Evolutionary conservation across 64 coral and sea anemone genomes (phyloP).

Genomic region (Actinia equina): DNA sequence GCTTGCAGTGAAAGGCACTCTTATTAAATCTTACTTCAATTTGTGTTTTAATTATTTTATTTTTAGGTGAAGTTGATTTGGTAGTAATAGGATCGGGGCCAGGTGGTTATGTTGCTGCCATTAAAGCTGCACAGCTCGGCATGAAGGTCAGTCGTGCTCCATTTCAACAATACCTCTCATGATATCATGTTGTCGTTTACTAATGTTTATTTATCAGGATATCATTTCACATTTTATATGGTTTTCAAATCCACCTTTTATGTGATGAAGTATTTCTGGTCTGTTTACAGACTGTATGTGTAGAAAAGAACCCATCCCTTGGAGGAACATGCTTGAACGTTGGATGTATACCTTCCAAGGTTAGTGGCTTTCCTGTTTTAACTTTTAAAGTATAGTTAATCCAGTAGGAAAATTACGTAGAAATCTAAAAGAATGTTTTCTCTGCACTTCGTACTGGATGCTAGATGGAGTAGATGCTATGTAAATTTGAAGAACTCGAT

Average conservation of each 20-base stretch:
- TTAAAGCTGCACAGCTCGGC: slow-evolving; percentile 97
- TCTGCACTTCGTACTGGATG: too few relatives aligned
- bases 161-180: neutral
- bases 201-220: too few relatives aligned
- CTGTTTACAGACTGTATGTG: slow-evolving; percentile 84
- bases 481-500: too few relatives aligned
- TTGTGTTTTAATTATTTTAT: neutral
- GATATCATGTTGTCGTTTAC: neutral
- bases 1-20: too few relatives aligned
- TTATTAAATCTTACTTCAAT: neutral
- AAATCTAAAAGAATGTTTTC: neutral
- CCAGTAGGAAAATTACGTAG: neutral
- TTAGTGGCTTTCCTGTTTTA: neutral
- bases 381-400: neutral
- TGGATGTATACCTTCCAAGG: slow-evolving; percentile 99
- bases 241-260: too few relatives aligned
- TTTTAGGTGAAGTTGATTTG: slow-evolving; percentile 85
- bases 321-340: slow-evolving; percentile 99
- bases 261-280: neutral
- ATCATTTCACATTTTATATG: too few relatives aligned
- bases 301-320: slow-evolving; percentile 84
- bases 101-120: slow-evolving; percentile 98
- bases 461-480: too few relatives aligned
- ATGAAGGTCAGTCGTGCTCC: slow-evolving; percentile 76
- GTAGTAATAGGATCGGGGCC: slow-evolving; percentile 97